Base-by-base conservation (phyloP, 2,888 invertebrate genomes). In the Zhengitettix transpicula region DNA sequence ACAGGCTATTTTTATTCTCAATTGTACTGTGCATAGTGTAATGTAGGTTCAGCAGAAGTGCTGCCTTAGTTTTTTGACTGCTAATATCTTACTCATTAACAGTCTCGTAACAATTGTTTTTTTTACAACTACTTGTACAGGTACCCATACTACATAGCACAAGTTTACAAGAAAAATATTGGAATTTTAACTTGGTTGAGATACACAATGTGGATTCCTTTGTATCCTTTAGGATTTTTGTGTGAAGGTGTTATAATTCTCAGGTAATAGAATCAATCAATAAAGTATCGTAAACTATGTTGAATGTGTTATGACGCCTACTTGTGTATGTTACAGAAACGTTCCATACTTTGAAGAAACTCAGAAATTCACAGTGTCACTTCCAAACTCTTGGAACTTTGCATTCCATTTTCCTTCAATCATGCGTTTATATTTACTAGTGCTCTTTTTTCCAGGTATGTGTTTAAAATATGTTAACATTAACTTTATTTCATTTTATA, bases 281-380 rank as follows among this genome's bases (percentile, higher is more conserved):
- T 28, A 64, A 12, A 54, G 40, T 9, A 59, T 15, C 51, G 44
- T 51, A 42, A 15, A 53, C 5, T 10, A 47, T 14, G 40, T 15
- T 16, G 40, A 40, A 8, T 55, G 1, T 55, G 11, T n/a, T 40
- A 1, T 40, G 40, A 40, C 40, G 10, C 40, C 15, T 28, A 10
- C 52, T 52, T 12, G 14, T 14, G 17, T 56, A 11, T 42, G 9
- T 56, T 69, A 72, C 62, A 73, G 90, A 58, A 89, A 91, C 71
- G 87, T 96, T 69, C 90, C 93, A 0, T 90, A 89, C 71, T 89
- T 93, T 68, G 91, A 94, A 66, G 88, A 92, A 69, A 89, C 90
- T 0, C 78, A 81, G 57, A 81, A 77, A 58, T 90, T 89, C 69
- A 83, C 86, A 0, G 69, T 92, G 1, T 74, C 81, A 0, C 69